phyloP scores from a whole-genome alignment of 2,797 vertebrate genomes.

The Brachyalestes nurse region DNA sequence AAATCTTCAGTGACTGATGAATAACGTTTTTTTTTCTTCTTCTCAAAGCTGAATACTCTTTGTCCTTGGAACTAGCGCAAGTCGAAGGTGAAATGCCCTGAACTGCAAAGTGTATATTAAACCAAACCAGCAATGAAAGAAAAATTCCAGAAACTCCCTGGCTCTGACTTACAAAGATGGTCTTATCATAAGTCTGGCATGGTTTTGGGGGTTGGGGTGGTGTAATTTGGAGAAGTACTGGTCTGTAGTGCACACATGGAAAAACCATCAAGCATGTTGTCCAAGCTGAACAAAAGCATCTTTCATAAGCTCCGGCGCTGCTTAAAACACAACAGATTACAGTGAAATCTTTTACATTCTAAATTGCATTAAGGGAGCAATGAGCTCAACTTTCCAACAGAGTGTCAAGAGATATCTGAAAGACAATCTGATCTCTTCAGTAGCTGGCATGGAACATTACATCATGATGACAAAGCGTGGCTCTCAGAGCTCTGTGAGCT shows the following conservation, averaged over 20 bases:
- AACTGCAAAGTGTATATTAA: slow-evolving; percentile 54
- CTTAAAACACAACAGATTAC: slow-evolving; percentile 42
- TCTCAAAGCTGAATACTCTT: neutral
- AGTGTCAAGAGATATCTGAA: neutral
- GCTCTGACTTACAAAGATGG: slow-evolving; percentile 39
- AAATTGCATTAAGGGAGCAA: slow-evolving; percentile 32
- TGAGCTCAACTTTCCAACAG: slow-evolving; percentile 35
- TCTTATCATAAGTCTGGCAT: slow-evolving; percentile 47
- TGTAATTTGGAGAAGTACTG: slow-evolving; percentile 43
- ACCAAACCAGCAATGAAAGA: slow-evolving; percentile 22
- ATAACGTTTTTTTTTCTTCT: neutral
- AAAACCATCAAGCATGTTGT: slow-evolving; percentile 60
- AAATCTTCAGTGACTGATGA: slow-evolving; percentile 9
- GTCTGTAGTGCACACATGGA: slow-evolving; percentile 59
- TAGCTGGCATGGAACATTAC: slow-evolving; percentile 31
- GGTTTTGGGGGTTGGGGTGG: neutral
- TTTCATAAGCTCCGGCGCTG: slow-evolving; percentile 51
- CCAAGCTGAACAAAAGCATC: slow-evolving; percentile 58
- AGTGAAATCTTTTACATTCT: slow-evolving; percentile 18
- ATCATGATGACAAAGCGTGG: slow-evolving; percentile 8
- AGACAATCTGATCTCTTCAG: neutral
- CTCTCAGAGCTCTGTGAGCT: neutral
- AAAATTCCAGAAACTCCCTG: slow-evolving; percentile 42
- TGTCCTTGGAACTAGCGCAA: neutral
- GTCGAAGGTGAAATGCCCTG: slow-evolving; percentile 34